Percentiles rank a stretch among this genome's conserved stretches.
Evolutionary conservation across 2,113 vertebrate genomes (phyloP).

Genomic region (Dendropsophus ebraccatus): DNA sequence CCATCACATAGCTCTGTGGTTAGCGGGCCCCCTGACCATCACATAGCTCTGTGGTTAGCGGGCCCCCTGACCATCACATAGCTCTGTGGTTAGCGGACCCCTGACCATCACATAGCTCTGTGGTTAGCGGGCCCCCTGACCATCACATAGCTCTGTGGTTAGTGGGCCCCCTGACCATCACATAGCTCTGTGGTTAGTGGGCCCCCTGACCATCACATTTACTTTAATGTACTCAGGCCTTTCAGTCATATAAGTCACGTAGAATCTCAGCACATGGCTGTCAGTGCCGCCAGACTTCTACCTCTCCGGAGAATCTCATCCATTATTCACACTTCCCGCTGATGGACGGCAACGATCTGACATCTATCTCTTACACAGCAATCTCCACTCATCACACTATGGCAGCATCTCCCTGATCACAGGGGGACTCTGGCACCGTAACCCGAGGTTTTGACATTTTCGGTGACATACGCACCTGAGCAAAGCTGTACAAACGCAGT

Average conservation of each 20-base stretch:
- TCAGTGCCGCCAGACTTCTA: not conserved
- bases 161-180: no score
- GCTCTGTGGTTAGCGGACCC: no score
- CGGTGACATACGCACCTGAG: constrained; percentile 71
- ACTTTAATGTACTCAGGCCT: no score
- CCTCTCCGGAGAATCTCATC: not conserved
- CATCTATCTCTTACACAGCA: not conserved
- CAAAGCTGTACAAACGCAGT: constrained; percentile 76
- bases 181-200: no score
- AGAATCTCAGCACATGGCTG: not conserved
- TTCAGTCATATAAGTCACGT: not conserved
- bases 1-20: no score
- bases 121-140: no score
- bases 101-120: no score
- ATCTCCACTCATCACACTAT: constrained; percentile 5
- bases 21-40: no score
- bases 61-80: no score
- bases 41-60: no score
- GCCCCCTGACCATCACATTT: no score
- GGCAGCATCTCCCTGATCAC: not conserved
- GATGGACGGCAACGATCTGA: not conserved
- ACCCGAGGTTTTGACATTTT: not conserved
- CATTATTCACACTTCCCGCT: not conserved
- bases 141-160: no score
- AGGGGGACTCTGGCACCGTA: not conserved